Evolutionary conservation across 2,113 vertebrate genomes (phyloP), one percentile per base, ranked within the genome.

Genomic region (Pangasianodon gigas): DNA sequence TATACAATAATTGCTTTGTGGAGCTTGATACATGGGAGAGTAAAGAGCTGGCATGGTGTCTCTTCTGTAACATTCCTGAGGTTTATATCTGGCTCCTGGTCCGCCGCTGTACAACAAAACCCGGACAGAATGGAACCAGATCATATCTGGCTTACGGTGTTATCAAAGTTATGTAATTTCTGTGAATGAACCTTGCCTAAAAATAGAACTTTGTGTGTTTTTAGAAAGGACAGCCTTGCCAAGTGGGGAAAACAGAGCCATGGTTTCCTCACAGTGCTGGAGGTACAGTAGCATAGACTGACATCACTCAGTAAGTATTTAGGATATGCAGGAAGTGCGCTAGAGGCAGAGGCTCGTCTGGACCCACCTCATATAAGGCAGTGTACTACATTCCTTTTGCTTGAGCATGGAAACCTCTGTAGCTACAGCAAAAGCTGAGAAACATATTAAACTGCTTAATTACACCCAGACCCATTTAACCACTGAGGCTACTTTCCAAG

Each of bases 291-390:
- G 89, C 86, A 32, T 84, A 86, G 14, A 58, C 65, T 94, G 84
- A 93, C 91, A 90, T 94, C 92, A 93, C 82, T 87, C 65, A 60
- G 26, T 67, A 90, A 80, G 58, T 48, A 91, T 90, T 88, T 52
- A 69, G 93, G 88, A 92, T 62, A 92, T 84, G 87, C 46, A 85
- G 32, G 74, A 92, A 79, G 74, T 82, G 32, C 18, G 32, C 65
- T 80, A 6, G 32, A 82, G 75, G 16, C 67, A 80, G 86, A 83
- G 32, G 87, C 65, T 84, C 58, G 11, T 71, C 79, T 79, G 60
- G 9, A 75, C 58, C 37, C 69, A 67, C 90, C 82, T 91, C 77
- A 90, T 91, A 90, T 86, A 91, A 92, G 85, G 65, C 67, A 67
- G 32, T 87, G 74, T 24, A 29, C 14, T 46, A 21, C 21, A 48